phyloP scores from a whole-genome alignment of 1,140 invertebrate species.

The Hermetia illucens region DNA sequence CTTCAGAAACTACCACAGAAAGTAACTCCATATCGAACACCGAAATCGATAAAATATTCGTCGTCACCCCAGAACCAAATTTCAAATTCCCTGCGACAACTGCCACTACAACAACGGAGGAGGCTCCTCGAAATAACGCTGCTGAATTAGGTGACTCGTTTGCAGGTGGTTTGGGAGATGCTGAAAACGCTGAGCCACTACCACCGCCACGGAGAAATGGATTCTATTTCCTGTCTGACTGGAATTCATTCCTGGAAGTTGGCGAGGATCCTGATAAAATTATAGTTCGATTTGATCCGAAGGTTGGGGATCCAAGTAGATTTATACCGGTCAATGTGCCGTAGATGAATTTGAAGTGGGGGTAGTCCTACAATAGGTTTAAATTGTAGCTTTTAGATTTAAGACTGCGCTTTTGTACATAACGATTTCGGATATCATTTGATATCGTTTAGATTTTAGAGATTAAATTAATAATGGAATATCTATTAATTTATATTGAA shows the following conservation, averaged over 20 bases:
- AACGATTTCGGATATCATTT: too few species aligned
- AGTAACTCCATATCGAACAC: too few species aligned
- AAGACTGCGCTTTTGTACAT: too few species aligned
- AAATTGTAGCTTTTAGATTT: too few species aligned
- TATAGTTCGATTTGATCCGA: conserved; percentile 61
- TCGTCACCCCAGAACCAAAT: neutral
- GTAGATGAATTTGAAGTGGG: conserved; percentile 22
- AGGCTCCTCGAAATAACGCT: conserved; percentile 21
- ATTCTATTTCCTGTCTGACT: conserved; percentile 69
- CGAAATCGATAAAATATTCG: too few species aligned
- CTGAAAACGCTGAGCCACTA: conserved; percentile 37
- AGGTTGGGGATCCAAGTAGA: conserved; percentile 58
- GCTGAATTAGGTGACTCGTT: conserved; percentile 60
- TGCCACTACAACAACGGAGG: conserved; percentile 22
- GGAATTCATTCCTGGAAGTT: conserved; percentile 72
- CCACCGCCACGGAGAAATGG: conserved; percentile 53
- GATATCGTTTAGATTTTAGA: too few species aligned
- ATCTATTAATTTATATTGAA: too few species aligned
- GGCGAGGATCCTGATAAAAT: conserved; percentile 62
- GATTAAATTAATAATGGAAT: too few species aligned
- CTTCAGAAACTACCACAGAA: conserved; percentile 4
- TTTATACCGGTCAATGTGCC: conserved; percentile 58
- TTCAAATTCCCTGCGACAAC: conserved; percentile 7
- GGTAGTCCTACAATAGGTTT: too few species aligned
- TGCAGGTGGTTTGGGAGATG: conserved; percentile 41